Conservation (phyloP, 2,797 vertebrate species). For the Sebastes nivosus region DNA sequence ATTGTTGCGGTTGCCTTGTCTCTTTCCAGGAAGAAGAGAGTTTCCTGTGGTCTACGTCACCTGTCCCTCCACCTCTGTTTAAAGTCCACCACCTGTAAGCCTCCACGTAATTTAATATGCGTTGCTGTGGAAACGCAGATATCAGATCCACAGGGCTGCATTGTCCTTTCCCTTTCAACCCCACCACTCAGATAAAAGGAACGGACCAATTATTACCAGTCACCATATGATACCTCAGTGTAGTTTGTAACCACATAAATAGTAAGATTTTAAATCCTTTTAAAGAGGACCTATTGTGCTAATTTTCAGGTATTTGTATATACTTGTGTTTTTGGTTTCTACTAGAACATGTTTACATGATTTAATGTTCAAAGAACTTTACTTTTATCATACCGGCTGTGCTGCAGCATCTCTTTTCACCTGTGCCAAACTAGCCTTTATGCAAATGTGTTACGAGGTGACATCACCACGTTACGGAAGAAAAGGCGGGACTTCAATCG, state of each 20-base stretch:
- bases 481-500: too few relatives aligned
- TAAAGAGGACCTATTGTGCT: background rate
- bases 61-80: slow-evolving; percentile 65
- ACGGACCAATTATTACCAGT: background rate
- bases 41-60: slow-evolving; percentile 34
- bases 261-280: background rate
- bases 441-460: too few relatives aligned
- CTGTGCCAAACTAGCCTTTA: too few relatives aligned
- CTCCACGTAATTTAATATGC: slow-evolving; percentile 80
- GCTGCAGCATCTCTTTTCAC: too few relatives aligned
- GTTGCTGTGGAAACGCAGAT: slow-evolving; percentile 86
- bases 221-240: background rate
- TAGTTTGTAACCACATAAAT: background rate
- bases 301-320: too few relatives aligned
- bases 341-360: too few relatives aligned
- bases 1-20: slow-evolving; percentile 50
- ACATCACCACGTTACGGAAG: too few relatives aligned
- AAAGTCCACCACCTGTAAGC: slow-evolving; percentile 79
- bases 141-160: slow-evolving; percentile 63
- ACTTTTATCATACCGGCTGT: too few relatives aligned
- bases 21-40: slow-evolving; percentile 62
- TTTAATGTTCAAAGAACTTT: too few relatives aligned
- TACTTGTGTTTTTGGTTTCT: too few relatives aligned
- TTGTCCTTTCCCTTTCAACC: slow-evolving; percentile 45
- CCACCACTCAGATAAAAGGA: background rate